Evolutionary conservation across 2,113 vertebrate species (phyloP).

Genomic region (Rhinopomastus cyanomelas): DNA sequence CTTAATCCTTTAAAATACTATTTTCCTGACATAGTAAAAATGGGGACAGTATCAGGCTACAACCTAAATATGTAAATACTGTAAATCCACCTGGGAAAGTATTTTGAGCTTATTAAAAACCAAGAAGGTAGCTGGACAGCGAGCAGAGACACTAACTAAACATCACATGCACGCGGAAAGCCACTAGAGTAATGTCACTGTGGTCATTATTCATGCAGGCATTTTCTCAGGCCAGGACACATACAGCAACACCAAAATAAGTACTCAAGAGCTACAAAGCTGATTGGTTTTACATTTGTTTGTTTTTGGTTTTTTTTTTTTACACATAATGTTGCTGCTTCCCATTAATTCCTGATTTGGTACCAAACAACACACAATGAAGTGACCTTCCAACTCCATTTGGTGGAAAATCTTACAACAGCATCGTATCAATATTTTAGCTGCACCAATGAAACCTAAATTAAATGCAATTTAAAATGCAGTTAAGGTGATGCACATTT

Average conservation of each 20-base stretch:
- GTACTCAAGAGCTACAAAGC: background rate
- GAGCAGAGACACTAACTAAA: background rate
- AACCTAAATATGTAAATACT: background rate
- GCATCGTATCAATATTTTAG: background rate
- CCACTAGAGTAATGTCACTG: background rate
- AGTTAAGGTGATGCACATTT: background rate
- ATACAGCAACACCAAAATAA: background rate
- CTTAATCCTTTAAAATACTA: background rate
- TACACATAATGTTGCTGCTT: background rate
- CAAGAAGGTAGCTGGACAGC: background rate
- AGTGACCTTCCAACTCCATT: background rate
- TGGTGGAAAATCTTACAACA: background rate
- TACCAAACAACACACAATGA: background rate
- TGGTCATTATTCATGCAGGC: background rate
- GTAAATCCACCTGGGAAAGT: background rate
- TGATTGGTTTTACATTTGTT: too few species aligned
- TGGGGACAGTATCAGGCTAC: background rate
- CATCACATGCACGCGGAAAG: background rate
- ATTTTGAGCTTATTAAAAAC: background rate
- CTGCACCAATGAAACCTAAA: background rate
- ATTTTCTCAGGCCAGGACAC: background rate
- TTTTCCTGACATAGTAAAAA: background rate
- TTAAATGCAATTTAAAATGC: background rate
- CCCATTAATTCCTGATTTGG: background rate
- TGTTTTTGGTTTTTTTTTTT: too few species aligned